Conservation (phyloP, 1,140 invertebrate species). For the Thereuonema tuberculata region DNA sequence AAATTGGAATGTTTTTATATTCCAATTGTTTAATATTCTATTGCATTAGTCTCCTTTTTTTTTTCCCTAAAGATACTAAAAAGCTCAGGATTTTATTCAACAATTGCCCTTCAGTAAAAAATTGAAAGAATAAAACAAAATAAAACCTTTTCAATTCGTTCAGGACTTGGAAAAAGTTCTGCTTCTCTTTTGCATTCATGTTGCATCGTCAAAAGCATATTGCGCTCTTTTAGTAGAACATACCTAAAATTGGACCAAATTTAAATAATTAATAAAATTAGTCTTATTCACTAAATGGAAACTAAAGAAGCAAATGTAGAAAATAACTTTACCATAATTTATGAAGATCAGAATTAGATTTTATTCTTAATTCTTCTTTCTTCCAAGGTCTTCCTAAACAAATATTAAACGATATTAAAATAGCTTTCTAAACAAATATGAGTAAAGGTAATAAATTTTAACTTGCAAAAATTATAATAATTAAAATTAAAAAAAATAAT, state of each 20-base stretch:
- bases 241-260: conserved; percentile 42
- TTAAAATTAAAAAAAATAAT: too few relatives aligned
- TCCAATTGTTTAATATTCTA: too few relatives aligned
- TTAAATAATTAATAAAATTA: neutral
- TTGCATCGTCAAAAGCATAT: conserved; percentile 96
- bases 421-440: too few relatives aligned
- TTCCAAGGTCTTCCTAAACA: conserved; percentile 64
- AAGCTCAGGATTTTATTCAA: too few relatives aligned
- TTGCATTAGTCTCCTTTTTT: too few relatives aligned
- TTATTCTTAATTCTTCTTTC: conserved; percentile 79
- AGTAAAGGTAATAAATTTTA: too few relatives aligned
- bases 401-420: conserved; percentile 11
- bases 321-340: conserved; percentile 70
- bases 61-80: too few relatives aligned
- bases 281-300: neutral
- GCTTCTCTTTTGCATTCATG: conserved; percentile 52
- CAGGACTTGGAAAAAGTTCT: conserved; percentile 79
- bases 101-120: too few relatives aligned
- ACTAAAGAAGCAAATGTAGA: neutral
- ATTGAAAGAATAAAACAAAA: neutral
- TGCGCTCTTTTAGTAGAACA: conserved; percentile 86
- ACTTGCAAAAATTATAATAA: too few relatives aligned
- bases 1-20: too few relatives aligned
- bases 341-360: conserved; percentile 91
- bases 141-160: conserved; percentile 80